phyloP scores from a whole-genome alignment of 2,888 invertebrate genomes.

The Synanthedon andrenaeformis region DNA sequence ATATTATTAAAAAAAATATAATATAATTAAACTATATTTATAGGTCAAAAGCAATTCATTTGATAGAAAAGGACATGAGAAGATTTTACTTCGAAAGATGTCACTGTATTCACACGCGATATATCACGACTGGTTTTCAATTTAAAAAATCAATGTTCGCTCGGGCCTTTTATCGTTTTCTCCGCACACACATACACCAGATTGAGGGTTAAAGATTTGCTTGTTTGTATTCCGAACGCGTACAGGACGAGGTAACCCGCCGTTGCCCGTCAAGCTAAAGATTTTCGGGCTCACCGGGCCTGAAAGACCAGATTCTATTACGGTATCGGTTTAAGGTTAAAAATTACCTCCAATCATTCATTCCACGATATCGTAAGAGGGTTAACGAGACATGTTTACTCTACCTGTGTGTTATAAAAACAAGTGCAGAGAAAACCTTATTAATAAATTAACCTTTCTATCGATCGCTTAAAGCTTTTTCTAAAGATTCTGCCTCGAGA shows the following conservation, averaged over 20 bases:
- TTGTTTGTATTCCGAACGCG: constrained; percentile 4
- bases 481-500: no score
- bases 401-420: no score
- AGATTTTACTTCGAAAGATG: no score
- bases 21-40: no score
- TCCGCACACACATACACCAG: constrained; percentile 36
- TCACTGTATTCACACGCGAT: not conserved
- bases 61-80: no score
- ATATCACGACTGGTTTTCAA: not conserved
- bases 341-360: not conserved
- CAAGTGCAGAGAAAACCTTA: no score
- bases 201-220: constrained; percentile 41
- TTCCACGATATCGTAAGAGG: not conserved
- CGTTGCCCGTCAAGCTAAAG: not conserved
- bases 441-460: no score
- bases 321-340: not conserved
- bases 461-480: no score
- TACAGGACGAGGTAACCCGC: constrained; percentile 1
- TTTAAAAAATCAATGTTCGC: constrained; percentile 3
- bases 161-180: constrained; percentile 20
- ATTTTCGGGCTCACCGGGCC: not conserved
- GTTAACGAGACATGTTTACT: not conserved
- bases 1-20: no score
- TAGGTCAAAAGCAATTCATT: no score
- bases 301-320: constrained; percentile 2